Evolutionary conservation across 1,140 invertebrate genomes (phyloP).

Genomic region (Apis cerana): DNA sequence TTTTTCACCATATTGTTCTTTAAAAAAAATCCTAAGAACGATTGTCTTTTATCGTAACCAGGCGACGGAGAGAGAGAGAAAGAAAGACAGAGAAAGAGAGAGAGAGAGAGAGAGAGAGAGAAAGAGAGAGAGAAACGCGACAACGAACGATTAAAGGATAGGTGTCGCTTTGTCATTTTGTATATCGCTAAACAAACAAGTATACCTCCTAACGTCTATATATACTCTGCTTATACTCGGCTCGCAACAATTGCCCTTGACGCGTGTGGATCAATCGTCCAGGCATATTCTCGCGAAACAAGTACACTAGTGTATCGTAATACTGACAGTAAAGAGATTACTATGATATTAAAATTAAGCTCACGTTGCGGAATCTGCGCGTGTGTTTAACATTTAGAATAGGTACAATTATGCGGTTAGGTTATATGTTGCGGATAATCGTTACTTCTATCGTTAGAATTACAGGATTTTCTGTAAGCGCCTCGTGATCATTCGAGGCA

Average conservation of each 20-base stretch:
- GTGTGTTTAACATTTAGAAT: conserved; percentile 3
- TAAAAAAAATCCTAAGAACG: background rate
- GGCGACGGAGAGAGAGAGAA: background rate
- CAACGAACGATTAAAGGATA: background rate
- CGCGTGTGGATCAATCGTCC: conserved; percentile 22
- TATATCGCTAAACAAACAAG: conserved; percentile 44
- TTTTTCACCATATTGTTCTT: background rate
- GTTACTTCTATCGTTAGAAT: conserved; percentile 28
- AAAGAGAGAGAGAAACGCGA: background rate
- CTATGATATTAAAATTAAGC: conserved; percentile 68
- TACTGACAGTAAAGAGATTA: conserved; percentile 81
- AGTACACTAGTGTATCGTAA: conserved; percentile 77
- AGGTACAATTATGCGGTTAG: conserved; percentile 23
- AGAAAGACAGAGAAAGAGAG: no score
- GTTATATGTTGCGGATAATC: conserved; percentile 34
- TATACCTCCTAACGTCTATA: conserved; percentile 57
- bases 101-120: background rate
- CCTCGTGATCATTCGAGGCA: background rate
- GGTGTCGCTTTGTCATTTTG: background rate
- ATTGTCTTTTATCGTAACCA: background rate
- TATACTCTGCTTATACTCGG: conserved; percentile 67
- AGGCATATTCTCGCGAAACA: conserved; percentile 68
- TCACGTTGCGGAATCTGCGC: conserved; percentile 31
- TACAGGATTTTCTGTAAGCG: conserved; percentile 31
- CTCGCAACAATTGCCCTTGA: conserved; percentile 56